Evolutionary conservation across 2,113 vertebrate genomes (phyloP).

Genomic region (Hirundichthys speculiger): DNA sequence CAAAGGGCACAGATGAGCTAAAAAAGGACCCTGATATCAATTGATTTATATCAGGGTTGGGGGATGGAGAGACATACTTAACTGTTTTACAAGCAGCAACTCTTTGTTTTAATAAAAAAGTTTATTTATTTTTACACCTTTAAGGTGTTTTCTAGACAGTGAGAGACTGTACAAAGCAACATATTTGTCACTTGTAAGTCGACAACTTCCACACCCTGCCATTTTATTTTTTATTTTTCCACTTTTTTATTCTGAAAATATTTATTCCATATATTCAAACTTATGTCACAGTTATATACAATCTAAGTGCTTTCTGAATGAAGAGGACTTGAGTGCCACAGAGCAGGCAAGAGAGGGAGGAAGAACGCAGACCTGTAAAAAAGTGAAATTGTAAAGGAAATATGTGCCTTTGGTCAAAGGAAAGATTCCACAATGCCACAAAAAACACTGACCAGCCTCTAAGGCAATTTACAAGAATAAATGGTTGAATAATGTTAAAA

Average conservation of each 20-base stretch:
- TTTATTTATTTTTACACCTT: conserved; percentile 73
- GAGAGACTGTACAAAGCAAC: conserved; percentile 64
- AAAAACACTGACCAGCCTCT: conserved; percentile 56
- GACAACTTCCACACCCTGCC: conserved; percentile 46
- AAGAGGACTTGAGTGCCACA: conserved; percentile 50
- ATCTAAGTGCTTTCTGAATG: conserved; percentile 81
- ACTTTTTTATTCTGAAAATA: conserved; percentile 80
- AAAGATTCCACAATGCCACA: conserved; percentile 77
- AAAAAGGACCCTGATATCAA: conserved; percentile 20
- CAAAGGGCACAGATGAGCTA: not conserved
- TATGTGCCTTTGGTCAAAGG: conserved; percentile 77
- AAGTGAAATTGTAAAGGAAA: conserved; percentile 48
- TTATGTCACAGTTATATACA: conserved; percentile 84
- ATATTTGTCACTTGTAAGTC: conserved; percentile 54
- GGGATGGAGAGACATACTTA: not conserved
- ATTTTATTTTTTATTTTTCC: conserved; percentile 71
- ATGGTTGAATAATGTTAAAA: conserved; percentile 49
- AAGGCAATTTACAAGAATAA: conserved; percentile 57
- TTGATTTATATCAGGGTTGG: not conserved
- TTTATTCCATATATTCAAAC: conserved; percentile 81
- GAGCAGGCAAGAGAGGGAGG: conserved; percentile 27
- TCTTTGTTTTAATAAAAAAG: conserved; percentile 52
- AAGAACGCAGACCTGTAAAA: conserved; percentile 58
- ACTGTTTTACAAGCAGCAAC: not conserved
- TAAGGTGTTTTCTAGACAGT: conserved; percentile 50